Evolutionary conservation across 2,113 vertebrate species (phyloP).

Genomic region (Dinomys branickii): DNA sequence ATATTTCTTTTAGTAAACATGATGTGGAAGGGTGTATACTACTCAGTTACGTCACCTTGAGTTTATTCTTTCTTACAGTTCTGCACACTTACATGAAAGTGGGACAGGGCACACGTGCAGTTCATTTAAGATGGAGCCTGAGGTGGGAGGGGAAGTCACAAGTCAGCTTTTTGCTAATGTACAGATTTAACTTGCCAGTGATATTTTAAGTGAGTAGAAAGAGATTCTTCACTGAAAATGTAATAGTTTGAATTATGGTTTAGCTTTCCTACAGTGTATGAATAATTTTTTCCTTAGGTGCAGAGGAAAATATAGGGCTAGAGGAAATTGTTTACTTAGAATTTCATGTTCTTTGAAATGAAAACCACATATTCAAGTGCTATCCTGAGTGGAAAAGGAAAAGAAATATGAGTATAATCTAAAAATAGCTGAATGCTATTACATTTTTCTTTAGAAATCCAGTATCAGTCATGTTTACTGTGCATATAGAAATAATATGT

Average conservation of each 20-base stretch:
- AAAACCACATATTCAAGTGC: background rate
- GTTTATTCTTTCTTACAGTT: background rate
- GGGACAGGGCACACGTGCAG: too few relatives aligned
- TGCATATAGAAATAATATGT: background rate
- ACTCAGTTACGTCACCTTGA: background rate
- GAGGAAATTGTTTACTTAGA: slow-evolving; percentile 45
- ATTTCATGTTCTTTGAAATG: slow-evolving; percentile 57
- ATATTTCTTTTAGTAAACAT: background rate
- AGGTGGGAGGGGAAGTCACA: background rate
- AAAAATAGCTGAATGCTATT: background rate
- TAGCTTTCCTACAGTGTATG: background rate
- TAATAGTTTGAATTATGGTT: background rate
- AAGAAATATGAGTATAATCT: slow-evolving; percentile 8
- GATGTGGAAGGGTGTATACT: background rate
- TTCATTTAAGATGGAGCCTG: background rate
- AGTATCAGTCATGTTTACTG: background rate
- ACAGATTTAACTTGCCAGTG: background rate
- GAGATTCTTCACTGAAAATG: background rate
- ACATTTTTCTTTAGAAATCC: background rate
- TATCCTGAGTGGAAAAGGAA: slow-evolving; percentile 35
- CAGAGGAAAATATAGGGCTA: background rate
- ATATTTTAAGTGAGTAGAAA: background rate
- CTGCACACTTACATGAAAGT: background rate
- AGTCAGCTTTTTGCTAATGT: background rate
- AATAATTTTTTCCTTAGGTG: slow-evolving; percentile 55